Conservation (phyloP, 1,140 invertebrate species). For the Macrostomum lignano region DNA sequence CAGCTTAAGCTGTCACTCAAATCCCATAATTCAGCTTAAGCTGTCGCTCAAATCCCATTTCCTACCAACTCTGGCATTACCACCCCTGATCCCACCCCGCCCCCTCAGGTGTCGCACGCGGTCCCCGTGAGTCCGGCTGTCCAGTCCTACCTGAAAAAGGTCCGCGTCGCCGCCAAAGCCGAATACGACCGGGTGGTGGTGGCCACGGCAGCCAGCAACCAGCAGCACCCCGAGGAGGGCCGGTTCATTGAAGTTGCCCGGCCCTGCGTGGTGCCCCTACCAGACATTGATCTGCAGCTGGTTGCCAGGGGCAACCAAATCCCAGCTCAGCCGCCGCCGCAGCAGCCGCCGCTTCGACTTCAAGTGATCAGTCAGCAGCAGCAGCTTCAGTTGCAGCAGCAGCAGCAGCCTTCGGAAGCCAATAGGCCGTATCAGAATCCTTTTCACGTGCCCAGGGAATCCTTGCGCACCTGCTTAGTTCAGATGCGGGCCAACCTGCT, state of each 20-base stretch:
- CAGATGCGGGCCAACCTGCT: conserved; percentile 67
- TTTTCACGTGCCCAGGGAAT: conserved; percentile 55
- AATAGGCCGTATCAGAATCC: conserved; percentile 34
- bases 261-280: not conserved
- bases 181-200: not conserved
- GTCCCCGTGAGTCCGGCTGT: conserved; percentile 4
- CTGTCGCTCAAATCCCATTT: too few species aligned
- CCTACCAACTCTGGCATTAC: too few species aligned
- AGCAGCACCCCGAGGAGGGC: conserved; percentile 4
- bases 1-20: too few species aligned
- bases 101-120: too few species aligned
- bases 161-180: conserved; percentile 1
- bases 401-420: not conserved
- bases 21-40: too few species aligned
- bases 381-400: too few species aligned
- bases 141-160: conserved; percentile 8
- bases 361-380: too few species aligned
- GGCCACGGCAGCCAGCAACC: not conserved
- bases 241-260: not conserved
- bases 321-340: too few species aligned
- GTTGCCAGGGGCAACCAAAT: not conserved
- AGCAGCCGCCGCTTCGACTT: not conserved
- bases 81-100: conserved; percentile 1
- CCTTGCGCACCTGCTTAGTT: conserved; percentile 55
- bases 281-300: too few species aligned